These are phyloP conservation scores for Ectropis grisescens DNA, from an alignment of 1,140 invertebrate species.

Conservation along the genomic window DNA sequence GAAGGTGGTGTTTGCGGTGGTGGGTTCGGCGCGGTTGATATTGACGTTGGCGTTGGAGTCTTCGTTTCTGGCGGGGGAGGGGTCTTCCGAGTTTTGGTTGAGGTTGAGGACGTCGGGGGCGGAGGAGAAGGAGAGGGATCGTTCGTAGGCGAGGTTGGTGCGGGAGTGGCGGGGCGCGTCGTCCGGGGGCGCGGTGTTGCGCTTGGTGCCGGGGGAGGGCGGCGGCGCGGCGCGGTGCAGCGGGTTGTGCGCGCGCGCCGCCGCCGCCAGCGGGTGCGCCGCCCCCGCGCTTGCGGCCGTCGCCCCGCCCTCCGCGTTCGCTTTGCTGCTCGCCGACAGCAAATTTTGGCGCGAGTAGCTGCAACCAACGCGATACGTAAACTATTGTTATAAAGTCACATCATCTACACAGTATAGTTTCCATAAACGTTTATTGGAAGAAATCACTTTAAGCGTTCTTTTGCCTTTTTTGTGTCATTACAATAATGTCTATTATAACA, in stretches of 20 bases:
- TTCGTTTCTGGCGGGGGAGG: constrained; percentile 20
- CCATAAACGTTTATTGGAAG: no score
- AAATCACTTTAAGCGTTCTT: no score
- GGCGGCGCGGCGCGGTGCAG: constrained; percentile 45
- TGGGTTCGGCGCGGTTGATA: constrained; percentile 31
- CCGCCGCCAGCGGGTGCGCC: constrained; percentile 57
- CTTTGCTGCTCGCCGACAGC: constrained; percentile 79
- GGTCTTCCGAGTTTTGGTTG: constrained; percentile 52
- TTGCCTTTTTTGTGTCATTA: no score
- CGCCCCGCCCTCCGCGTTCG: constrained; percentile 69
- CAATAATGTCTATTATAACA: no score
- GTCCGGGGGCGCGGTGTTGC: constrained; percentile 40
- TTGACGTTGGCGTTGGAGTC: constrained; percentile 33
- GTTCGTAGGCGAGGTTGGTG: constrained; percentile 45
- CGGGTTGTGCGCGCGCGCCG: constrained; percentile 62
- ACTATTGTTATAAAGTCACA: no score
- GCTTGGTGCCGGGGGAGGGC: constrained; percentile 47
- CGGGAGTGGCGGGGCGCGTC: constrained; percentile 20
- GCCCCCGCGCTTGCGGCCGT: constrained; percentile 34
- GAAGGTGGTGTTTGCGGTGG: constrained; percentile 21
- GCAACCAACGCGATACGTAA: constrained; percentile 52
- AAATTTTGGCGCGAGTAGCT: constrained; percentile 90
- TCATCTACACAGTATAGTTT: no score
- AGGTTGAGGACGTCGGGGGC: constrained; percentile 70
- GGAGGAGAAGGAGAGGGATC: constrained; percentile 48